phyloP scores from a whole-genome alignment of 2,797 vertebrate species.

The Sibirionetta formosa region DNA sequence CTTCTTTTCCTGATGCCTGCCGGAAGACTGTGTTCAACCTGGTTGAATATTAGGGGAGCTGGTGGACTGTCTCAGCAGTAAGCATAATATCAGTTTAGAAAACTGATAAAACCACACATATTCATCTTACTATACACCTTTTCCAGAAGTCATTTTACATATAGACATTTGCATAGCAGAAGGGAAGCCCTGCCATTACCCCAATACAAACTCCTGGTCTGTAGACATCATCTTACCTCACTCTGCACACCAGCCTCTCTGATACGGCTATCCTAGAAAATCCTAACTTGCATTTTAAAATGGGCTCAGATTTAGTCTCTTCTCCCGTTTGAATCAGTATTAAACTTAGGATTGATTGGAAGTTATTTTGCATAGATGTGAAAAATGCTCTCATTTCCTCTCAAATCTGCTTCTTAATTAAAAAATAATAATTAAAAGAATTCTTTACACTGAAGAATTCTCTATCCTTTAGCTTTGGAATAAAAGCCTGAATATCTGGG shows the following conservation, averaged over 20 bases:
- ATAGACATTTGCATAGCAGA: not conserved
- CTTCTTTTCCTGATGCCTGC: not conserved
- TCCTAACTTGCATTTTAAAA: not conserved
- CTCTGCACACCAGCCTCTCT: not conserved
- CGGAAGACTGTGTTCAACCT: not conserved
- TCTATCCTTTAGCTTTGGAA: not conserved
- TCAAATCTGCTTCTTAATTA: not conserved
- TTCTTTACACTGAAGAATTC: not conserved
- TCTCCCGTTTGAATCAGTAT: not conserved
- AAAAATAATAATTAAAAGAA: not conserved
- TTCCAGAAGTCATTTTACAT: not conserved
- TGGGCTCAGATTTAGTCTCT: not conserved
- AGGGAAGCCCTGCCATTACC: rapidly evolving
- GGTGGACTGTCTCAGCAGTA: not conserved
- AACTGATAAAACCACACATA: not conserved
- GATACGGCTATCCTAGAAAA: not conserved
- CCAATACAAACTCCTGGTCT: rapidly evolving
- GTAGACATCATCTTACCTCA: not conserved
- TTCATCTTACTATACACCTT: not conserved
- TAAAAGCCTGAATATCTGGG: not conserved
- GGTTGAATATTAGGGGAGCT: not conserved
- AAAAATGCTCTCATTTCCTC: not conserved
- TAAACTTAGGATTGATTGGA: not conserved
- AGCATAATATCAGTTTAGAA: not conserved
- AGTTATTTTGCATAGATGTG: not conserved